Base-by-base conservation (phyloP, 35 echinoderm and acorn worm species). In the Hemicentrotus pulcherrimus region DNA sequence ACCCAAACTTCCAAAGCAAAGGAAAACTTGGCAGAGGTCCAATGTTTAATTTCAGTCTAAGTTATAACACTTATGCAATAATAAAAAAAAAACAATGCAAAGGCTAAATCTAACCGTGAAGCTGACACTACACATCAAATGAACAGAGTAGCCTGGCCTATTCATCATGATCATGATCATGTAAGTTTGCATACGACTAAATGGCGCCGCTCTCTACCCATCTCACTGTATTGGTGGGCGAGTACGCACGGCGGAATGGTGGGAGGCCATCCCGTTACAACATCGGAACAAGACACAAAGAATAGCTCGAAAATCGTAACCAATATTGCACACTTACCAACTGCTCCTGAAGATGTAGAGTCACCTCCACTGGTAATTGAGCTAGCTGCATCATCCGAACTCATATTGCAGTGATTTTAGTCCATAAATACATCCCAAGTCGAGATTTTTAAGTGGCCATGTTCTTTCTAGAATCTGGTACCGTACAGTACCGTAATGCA, bases 281-380 rank as follows among this genome's bases (percentile, higher is more conserved):
- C 6, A 19, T 41, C 31, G 9, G 13, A 85, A 24, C 55, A 22
- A 55, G 58, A 65, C 47, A 58, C 58, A 55, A 33, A 46, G 47
- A 61, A 31, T 32, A 46, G 9, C 46, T 55, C 41, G 46, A 19
- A 32, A 31, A 31, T 47, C 45, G 22, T 31, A 55, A 33, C 5
- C 48, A 46, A 94, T 46, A 46, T 61, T 32, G 30, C 31, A 50
- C 41, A 46, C 95, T 95, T 95, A 95, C 95, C 95, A 11, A 95
- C 32, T 8, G 87, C 95, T 46, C 95, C 91, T 32, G 95, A 95
- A 18, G 95, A 91, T 41, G 95, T 91, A 92, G 95, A 95, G 32
- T 95, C 95, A 32, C 88, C 95, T 95, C 95, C 95, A 95, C 95
- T 95, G 22, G 95, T 91, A 61, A 95, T 88, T 31, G 95, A 95